A percentile compares a stretch with the other conserved stretches of the same genome.
Evolutionary conservation across 2,113 vertebrate genomes (phyloP).

Genomic region (Chaenocephalus aceratus): DNA sequence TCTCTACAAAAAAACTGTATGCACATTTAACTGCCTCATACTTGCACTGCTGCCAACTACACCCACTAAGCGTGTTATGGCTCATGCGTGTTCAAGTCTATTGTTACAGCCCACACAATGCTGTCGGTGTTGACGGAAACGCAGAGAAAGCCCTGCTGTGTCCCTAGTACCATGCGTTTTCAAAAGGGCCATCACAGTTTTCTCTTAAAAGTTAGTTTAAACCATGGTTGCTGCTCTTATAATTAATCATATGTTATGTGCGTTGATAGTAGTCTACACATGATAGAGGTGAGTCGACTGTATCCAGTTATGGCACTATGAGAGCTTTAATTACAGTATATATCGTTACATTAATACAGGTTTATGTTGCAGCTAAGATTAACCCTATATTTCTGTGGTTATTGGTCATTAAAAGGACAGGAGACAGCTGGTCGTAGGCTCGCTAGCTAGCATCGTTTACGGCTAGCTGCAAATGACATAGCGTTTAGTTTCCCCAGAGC

Average conservation of each 20-base stretch:
- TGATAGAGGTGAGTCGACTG: not conserved
- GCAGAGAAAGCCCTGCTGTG: not conserved
- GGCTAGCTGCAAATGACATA: conserved; percentile 44
- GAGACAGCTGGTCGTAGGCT: conserved; percentile 67
- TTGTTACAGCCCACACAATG: conserved; percentile 19
- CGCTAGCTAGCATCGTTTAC: conserved; percentile 53
- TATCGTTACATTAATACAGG: not conserved
- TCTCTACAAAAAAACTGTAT: not conserved
- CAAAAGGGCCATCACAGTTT: not conserved
- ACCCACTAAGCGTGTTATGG: not conserved
- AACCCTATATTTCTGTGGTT: not conserved
- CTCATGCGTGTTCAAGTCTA: not conserved
- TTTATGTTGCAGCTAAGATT: not conserved
- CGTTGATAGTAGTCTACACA: not conserved
- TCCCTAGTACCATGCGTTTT: not conserved
- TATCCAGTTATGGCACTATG: not conserved
- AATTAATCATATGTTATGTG: too few species aligned
- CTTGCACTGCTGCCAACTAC: not conserved
- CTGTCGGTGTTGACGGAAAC: conserved; percentile 57
- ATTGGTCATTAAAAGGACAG: not conserved
- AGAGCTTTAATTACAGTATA: not conserved
- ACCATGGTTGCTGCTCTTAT: not conserved
- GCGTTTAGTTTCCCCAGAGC: conserved; percentile 5
- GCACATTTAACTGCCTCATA: not conserved
- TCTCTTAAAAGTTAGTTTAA: not conserved